Evolutionary conservation across 2,797 vertebrate species (phyloP), one percentile per base, ranked within the genome.

Genomic region (Smutsia temminckii): DNA sequence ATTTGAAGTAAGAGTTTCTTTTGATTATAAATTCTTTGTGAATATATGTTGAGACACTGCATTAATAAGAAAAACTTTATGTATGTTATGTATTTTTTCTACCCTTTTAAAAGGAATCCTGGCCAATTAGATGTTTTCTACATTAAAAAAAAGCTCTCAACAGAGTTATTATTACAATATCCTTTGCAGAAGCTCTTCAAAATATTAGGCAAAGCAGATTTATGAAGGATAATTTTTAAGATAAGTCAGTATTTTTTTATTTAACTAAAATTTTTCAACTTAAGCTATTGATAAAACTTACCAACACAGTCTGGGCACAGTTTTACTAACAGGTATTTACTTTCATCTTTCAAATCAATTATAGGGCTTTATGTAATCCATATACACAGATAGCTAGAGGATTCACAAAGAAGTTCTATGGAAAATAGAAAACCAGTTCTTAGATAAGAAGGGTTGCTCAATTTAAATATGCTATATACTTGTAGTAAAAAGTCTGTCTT

Each of bases 301-400:
- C 89, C 40, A 66, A n/a, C 46, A 92, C 5, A 97, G 17, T 23
- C 7, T 93, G 40, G 29, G 20, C n/a, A 6, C 55, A 77, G 89
- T 37, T 96, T n/a, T 94, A 93, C 40, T 40, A 21, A 93, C 95
- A 87, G 1, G 0, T 8, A 21, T 86, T 92, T 75, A 37, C 8
- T 98, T 97, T 91, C 37, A 96, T 97, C 9, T 51, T 89, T 92
- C 12, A 95, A 94, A 74, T 55, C 83, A 59, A 23, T 61, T 88
- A 23, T 18, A 17, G 21, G 87, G 71, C 37, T 16, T 87, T 46
- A 80, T 95, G 77, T 97, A 95, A 96, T 96, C n/a, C 74, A 27
- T 71, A 32, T 49, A 49, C 93, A 83, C 6, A 94, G 32, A 69
- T 10, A 94, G 32, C 64, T 95, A 95, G 4, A 97, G 3, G 7